A percentile compares a stretch with the other conserved stretches of the same genome.
Evolutionary conservation across 2,888 invertebrate genomes (phyloP).

Genomic region (Heteromyza rotundicornis): DNA sequence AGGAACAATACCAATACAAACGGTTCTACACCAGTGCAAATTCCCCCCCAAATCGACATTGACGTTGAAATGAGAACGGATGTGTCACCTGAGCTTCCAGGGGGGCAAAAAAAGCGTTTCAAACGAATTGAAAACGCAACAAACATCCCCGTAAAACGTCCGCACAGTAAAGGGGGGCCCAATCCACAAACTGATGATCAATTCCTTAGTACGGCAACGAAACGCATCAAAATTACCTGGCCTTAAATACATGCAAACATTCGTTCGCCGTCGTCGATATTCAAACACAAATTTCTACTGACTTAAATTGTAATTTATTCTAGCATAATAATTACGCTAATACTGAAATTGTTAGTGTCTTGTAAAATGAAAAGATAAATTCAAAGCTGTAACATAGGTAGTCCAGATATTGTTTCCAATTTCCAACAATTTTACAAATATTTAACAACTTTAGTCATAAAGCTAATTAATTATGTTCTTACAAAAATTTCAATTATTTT

Average conservation of each 20-base stretch:
- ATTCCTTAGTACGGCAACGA: constrained; percentile 17
- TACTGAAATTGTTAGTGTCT: constrained; percentile 6
- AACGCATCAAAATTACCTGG: constrained; percentile 23
- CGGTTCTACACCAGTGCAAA: neutral
- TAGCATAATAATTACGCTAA: constrained; percentile 1
- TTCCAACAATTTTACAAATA: neutral
- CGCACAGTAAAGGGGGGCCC: no score
- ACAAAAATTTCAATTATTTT: constrained; percentile 1
- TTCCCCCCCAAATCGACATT: no score
- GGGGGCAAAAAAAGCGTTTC: no score
- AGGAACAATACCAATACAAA: neutral
- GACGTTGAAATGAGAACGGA: no score
- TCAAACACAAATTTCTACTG: neutral
- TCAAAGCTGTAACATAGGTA: no score
- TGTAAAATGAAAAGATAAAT: neutral
- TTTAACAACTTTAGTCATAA: neutral
- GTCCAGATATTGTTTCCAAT: neutral
- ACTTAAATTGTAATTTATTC: neutral
- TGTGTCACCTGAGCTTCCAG: neutral
- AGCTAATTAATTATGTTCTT: neutral
- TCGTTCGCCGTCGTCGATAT: no score
- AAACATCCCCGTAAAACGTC: constrained; percentile 13
- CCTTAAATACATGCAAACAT: neutral
- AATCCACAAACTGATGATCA: constrained; percentile 9
- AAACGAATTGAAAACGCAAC: no score